Conservation (phyloP, 2,113 vertebrate species). For the Channa argus region DNA sequence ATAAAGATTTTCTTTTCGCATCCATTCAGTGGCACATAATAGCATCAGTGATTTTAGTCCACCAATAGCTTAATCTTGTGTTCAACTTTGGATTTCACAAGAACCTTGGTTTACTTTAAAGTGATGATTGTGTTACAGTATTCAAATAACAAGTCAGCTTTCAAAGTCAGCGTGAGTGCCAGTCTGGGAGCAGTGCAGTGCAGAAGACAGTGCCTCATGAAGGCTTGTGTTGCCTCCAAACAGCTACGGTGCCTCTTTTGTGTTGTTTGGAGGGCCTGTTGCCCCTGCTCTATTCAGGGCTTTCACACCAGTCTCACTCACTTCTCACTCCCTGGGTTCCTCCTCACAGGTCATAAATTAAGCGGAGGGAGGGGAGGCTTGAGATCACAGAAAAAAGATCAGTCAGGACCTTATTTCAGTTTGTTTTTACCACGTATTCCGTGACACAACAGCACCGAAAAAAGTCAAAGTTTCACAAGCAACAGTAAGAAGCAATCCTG, state of each 20-base stretch:
- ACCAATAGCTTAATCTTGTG: background rate
- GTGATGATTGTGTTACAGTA: slow-evolving; percentile 49
- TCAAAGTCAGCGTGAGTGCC: slow-evolving; percentile 64
- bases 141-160: slow-evolving; percentile 37
- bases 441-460: slow-evolving; percentile 28
- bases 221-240: slow-evolving; percentile 74
- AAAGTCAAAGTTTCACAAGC: slow-evolving; percentile 22
- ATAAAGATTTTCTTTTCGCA: background rate
- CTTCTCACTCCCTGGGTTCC: slow-evolving; percentile 83
- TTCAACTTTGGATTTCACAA: slow-evolving; percentile 20
- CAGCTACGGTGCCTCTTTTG: slow-evolving; percentile 79
- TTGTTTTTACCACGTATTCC: slow-evolving; percentile 61
- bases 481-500: slow-evolving; percentile 8
- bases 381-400: slow-evolving; percentile 76
- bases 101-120: slow-evolving; percentile 7
- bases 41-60: slow-evolving; percentile 8
- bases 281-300: slow-evolving; percentile 81
- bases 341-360: slow-evolving; percentile 85
- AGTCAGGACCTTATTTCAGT: slow-evolving; percentile 74
- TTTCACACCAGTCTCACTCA: slow-evolving; percentile 84
- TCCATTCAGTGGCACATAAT: background rate
- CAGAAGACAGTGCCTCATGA: slow-evolving; percentile 57
- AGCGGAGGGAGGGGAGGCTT: slow-evolving; percentile 58
- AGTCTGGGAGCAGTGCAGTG: slow-evolving; percentile 50
- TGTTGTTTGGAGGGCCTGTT: slow-evolving; percentile 81